A percentile compares a stretch with the other conserved stretches of the same genome.
Evolutionary conservation across 2,113 vertebrate genomes (phyloP).

Genomic region (Brachyhypopomus occidentalis): DNA sequence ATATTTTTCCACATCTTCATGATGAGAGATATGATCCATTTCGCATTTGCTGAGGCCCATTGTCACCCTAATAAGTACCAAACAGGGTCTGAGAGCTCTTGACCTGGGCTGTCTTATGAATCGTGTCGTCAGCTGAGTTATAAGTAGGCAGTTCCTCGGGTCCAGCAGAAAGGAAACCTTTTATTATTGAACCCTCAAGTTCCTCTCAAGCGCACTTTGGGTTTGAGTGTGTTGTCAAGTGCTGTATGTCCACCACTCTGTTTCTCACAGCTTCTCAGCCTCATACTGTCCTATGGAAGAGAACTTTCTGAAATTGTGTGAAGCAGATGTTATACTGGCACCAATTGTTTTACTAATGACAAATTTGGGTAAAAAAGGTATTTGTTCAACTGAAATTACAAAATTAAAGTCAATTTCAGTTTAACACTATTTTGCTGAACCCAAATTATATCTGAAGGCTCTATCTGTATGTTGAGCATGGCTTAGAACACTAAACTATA

Average conservation of each 20-base stretch:
- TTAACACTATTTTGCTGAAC: not conserved
- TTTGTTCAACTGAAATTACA: too few relatives aligned
- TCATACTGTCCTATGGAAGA: not conserved
- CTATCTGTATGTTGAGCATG: too few relatives aligned
- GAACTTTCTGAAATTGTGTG: not conserved
- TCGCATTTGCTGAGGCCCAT: conserved; percentile 35
- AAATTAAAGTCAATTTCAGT: not conserved
- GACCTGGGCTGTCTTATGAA: conserved; percentile 4
- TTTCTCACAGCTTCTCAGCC: conserved; percentile 5
- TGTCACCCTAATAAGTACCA: conserved; percentile 16
- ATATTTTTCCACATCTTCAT: conserved; percentile 58
- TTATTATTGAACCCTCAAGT: conserved; percentile 38
- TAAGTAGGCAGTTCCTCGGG: conserved; percentile 1
- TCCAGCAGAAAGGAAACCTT: conserved; percentile 5
- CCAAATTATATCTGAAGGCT: too few relatives aligned
- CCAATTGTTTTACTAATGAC: conserved; percentile 1
- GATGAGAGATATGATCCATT: conserved; percentile 46
- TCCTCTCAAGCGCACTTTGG: conserved; percentile 8
- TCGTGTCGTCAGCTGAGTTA: not conserved
- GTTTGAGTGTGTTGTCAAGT: conserved; percentile 12
- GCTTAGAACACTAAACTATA: too few relatives aligned
- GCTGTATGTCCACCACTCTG: not conserved
- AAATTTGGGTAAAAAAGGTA: not conserved
- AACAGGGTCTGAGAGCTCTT: conserved; percentile 1
- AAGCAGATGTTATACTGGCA: not conserved